These are phyloP conservation scores for Silvanus unidentatus DNA, from an alignment of 2,888 invertebrate species.

Conservation along the genomic window DNA sequence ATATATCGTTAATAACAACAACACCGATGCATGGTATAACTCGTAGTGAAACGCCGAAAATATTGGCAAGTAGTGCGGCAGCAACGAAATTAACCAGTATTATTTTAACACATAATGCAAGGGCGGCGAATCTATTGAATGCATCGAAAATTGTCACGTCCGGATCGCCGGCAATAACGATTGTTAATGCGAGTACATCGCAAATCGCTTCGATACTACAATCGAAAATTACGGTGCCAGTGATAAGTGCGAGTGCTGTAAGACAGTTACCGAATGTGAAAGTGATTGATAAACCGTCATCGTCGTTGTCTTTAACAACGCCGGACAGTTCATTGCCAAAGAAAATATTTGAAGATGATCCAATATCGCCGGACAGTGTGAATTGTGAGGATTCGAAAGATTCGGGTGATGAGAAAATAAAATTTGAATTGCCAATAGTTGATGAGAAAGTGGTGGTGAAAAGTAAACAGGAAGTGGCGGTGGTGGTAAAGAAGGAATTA, in stretches of 20 bases:
- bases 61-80: constrained; percentile 28
- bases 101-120: constrained; percentile 35
- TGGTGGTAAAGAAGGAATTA: no score
- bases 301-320: constrained; percentile 50
- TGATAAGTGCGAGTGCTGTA: constrained; percentile 45
- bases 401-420: constrained; percentile 33
- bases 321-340: constrained; percentile 58
- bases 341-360: constrained; percentile 64
- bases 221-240: constrained; percentile 42
- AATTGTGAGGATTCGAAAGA: constrained; percentile 43
- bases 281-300: constrained; percentile 47
- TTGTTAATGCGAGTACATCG: constrained; percentile 42
- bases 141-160: constrained; percentile 36
- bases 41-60: constrained; percentile 17
- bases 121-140: constrained; percentile 35
- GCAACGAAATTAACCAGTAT: constrained; percentile 36
- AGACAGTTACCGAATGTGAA: constrained; percentile 43
- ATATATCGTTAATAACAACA: constrained; percentile 31
- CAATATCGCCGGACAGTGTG: constrained; percentile 54
- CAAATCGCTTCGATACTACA: constrained; percentile 42
- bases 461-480: constrained; percentile 12
- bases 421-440: constrained; percentile 25
- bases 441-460: constrained; percentile 19
- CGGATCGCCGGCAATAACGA: constrained; percentile 40
- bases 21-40: constrained; percentile 10